Evolutionary conservation across 1,140 invertebrate species (phyloP), one percentile per base, ranked within the genome.

Genomic region (Hermetia illucens): DNA sequence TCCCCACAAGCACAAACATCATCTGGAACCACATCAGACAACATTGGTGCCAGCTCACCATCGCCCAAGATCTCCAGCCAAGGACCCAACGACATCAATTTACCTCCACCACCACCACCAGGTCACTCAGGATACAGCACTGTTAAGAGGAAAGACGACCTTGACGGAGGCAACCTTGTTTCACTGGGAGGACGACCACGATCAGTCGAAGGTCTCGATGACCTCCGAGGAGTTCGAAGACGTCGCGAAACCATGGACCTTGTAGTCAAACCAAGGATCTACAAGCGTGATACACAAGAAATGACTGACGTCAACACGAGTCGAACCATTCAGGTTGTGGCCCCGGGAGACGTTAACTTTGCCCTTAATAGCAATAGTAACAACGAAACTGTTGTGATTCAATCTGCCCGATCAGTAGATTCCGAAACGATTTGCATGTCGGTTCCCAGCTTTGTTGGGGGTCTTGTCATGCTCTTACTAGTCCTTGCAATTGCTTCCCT

Each of bases 301-400:
- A 90, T 90, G 85, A 91, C 85, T 13, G 88, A 93, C 53, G 85
- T 94, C 1, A 85, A 88, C 51, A 93, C 88, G 16, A 86, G 82
- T 51, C 69, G 87, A 49, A 82, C 75, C 21, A 91, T 94, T 48
- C 88, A 91, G 60, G 89, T 93, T 2, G 89, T 93, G 0, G 84
- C 88, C 5, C 88, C 89, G 0, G 89, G 88, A 29, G 89, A 93
- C 55, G 87, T 93, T 0, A 91, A 91, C 51, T 93, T 93, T 55
- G 85, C 82, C 1, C 62, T 93, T 15, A 79, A 79, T 44, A 58
- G 52, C 47, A 75, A 74, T 34, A 61, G 71, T 4, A 76, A 66
- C 43, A 86, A 89, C 58, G 83, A 87, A 51, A 83, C 82, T 13
- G 82, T 84, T 10, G 82, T 88, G 4, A 79, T 87, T 1, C 81